phyloP scores from a whole-genome alignment of 2,113 vertebrate species.

The Struthio camelus region DNA sequence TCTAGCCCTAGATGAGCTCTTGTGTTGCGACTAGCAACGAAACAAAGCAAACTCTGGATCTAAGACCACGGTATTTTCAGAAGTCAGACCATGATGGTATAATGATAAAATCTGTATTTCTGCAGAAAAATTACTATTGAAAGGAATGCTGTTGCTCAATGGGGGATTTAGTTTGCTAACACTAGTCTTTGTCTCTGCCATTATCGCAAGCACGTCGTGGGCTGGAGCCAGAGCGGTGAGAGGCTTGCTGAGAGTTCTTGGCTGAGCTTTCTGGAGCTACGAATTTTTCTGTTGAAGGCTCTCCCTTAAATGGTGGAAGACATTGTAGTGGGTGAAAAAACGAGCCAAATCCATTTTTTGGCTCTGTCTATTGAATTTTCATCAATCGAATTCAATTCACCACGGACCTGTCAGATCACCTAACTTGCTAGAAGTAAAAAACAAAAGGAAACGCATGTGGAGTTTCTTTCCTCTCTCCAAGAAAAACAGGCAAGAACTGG shows the following conservation, averaged over 20 bases:
- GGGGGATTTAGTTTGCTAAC: background rate
- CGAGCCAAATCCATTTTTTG: background rate
- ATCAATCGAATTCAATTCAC: background rate
- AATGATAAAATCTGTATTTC: background rate
- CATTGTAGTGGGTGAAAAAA: background rate
- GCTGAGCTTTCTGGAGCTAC: background rate
- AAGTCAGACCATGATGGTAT: background rate
- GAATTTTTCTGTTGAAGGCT: background rate
- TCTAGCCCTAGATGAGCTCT: background rate
- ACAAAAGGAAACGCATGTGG: background rate
- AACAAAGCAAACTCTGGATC: background rate
- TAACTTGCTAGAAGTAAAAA: background rate
- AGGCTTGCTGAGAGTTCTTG: background rate
- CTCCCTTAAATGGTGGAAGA: background rate
- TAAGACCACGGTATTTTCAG: background rate
- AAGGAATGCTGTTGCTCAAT: background rate
- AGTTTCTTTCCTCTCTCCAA: background rate
- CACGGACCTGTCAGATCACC: background rate
- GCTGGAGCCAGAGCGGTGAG: background rate
- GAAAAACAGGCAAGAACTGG: background rate
- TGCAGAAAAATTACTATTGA: background rate
- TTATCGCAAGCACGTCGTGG: background rate
- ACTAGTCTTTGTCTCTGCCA: background rate
- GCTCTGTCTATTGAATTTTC: background rate
- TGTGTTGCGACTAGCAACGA: background rate